These are phyloP conservation scores for Ibidorhyncha struthersii DNA, from an alignment of 2,113 vertebrate genomes.

Conservation along the genomic window DNA sequence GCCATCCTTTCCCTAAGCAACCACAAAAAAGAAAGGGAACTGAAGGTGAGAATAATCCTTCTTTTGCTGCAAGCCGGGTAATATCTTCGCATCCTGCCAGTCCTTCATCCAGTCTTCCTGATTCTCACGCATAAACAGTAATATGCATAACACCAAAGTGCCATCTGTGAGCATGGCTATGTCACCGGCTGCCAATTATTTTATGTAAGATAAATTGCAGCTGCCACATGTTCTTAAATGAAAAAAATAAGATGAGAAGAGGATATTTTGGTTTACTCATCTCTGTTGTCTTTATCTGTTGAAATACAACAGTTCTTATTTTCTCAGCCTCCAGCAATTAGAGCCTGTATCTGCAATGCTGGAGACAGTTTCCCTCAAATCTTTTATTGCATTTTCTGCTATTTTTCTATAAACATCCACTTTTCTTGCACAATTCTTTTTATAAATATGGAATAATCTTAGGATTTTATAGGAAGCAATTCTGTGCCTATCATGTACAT, in stretches of 20 bases:
- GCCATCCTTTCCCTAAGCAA: background rate
- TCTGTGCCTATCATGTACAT: background rate
- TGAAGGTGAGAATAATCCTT: background rate
- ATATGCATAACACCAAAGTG: background rate
- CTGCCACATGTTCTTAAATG: background rate
- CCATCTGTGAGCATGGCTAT: background rate
- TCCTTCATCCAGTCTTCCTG: background rate
- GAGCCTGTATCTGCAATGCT: background rate
- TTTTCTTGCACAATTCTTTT: background rate
- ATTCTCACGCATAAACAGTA: background rate
- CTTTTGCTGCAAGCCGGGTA: background rate
- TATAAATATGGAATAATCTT: background rate
- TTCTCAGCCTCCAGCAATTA: background rate
- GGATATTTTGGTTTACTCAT: background rate
- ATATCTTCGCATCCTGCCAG: background rate
- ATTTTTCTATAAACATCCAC: background rate
- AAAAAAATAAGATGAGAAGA: background rate
- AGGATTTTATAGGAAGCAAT: slow-evolving; percentile 9
- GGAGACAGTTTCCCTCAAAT: background rate
- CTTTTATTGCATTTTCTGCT: background rate
- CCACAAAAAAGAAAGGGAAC: background rate
- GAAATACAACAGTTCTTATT: background rate
- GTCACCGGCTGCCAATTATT: background rate
- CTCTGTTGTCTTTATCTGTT: background rate
- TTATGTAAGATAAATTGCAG: background rate